These are phyloP conservation scores for Synergus umbraculus DNA, from an alignment of 2,888 invertebrate species.

Conservation along the genomic window DNA sequence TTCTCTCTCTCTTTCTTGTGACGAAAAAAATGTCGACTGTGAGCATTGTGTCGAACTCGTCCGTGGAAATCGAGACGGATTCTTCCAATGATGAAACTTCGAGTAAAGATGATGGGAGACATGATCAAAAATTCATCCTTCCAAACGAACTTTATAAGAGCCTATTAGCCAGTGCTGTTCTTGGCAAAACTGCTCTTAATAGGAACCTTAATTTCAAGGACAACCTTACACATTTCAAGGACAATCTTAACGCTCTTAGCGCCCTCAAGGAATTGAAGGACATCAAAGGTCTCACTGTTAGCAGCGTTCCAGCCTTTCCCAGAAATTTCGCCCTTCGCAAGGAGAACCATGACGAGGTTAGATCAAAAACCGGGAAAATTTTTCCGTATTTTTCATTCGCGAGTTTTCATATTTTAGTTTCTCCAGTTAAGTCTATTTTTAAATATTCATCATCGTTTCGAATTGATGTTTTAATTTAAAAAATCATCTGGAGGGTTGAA, in stretches of 20 bases:
- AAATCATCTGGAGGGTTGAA: too few relatives aligned
- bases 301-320: constrained; percentile 76
- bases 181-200: constrained; percentile 78
- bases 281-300: constrained; percentile 73
- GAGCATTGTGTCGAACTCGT: constrained; percentile 75
- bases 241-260: constrained; percentile 72
- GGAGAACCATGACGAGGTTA: constrained; percentile 75
- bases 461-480: too few relatives aligned
- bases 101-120: constrained; percentile 65
- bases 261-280: constrained; percentile 75
- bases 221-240: constrained; percentile 72
- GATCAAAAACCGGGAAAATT: constrained; percentile 38
- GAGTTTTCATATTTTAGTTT: not conserved
- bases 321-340: constrained; percentile 74
- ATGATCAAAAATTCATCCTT: constrained; percentile 80
- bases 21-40: constrained; percentile 71
- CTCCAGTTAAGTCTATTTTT: too few relatives aligned
- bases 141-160: constrained; percentile 90
- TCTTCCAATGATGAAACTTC: constrained; percentile 73
- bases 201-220: constrained; percentile 74
- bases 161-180: constrained; percentile 85
- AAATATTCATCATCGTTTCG: too few relatives aligned
- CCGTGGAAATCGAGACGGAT: constrained; percentile 76
- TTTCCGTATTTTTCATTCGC: not conserved
- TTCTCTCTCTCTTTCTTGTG: constrained; percentile 31